Percentiles rank a stretch among this genome's conserved stretches.
Evolutionary conservation across 2,797 vertebrate genomes (phyloP).

Genomic region (Rhinatrema bivittatum): DNA sequence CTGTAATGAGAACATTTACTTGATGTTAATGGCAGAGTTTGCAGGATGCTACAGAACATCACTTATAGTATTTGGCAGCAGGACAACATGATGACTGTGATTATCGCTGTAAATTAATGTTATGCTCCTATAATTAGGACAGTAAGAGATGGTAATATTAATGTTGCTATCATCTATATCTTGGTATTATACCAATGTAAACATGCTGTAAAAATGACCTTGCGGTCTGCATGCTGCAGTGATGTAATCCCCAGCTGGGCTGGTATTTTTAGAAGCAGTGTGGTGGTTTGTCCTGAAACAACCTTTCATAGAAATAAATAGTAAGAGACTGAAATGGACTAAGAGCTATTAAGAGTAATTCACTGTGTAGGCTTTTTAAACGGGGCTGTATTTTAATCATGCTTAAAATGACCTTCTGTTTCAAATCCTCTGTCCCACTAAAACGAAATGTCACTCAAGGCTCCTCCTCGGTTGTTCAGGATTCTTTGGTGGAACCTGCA

Average conservation of each 20-base stretch:
- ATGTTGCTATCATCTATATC: constrained; percentile 45
- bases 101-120: constrained; percentile 60
- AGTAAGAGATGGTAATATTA: constrained; percentile 55
- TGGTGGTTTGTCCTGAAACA: no score
- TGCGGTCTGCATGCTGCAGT: neutral
- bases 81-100: constrained; percentile 39
- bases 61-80: constrained; percentile 38
- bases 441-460: no score
- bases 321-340: no score
- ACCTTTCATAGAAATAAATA: no score
- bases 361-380: no score
- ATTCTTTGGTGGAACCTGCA: no score
- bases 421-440: no score
- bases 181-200: constrained; percentile 32
- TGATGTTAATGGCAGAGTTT: constrained; percentile 52
- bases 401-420: no score
- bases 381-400: no score
- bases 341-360: no score
- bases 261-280: neutral
- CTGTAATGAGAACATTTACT: constrained; percentile 41
- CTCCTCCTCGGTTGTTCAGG: no score
- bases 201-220: constrained; percentile 30
- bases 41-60: constrained; percentile 39
- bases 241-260: constrained; percentile 5
- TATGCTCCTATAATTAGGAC: constrained; percentile 63